Percentiles rank a stretch among this genome's conserved stretches.
Conservation (phyloP, 1,140 invertebrate genomes). For the Ephestia elutella region DNA sequence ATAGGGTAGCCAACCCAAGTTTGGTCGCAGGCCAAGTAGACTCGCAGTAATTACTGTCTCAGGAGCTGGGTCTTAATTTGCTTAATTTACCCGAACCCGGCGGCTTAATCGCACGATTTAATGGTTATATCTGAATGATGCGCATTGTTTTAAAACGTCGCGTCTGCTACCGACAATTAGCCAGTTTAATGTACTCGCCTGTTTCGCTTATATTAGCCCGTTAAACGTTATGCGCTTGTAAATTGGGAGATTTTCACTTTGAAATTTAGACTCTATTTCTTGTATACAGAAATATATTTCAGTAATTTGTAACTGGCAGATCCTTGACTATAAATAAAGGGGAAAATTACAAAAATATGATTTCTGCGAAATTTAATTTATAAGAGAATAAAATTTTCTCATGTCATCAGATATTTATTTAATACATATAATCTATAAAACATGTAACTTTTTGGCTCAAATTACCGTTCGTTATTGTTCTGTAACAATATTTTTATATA, state of each 20-base stretch:
- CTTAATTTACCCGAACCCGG: slow-evolving; percentile 59
- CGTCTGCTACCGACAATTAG: slow-evolving; percentile 39
- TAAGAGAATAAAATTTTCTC: no score
- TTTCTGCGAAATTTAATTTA: no score
- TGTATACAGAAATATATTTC: neutral
- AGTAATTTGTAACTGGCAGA: no score
- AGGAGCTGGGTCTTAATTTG: slow-evolving; percentile 63
- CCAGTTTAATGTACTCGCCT: neutral
- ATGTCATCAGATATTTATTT: no score
- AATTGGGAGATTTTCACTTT: neutral
- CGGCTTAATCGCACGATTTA: slow-evolving; percentile 59
- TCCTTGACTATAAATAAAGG: no score
- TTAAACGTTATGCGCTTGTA: neutral
- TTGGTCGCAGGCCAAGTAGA: slow-evolving; percentile 57
- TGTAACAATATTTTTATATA: no score
- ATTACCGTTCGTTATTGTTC: no score
- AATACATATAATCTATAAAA: no score
- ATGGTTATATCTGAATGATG: slow-evolving; percentile 59
- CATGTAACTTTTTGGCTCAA: no score
- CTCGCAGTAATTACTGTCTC: slow-evolving; percentile 59
- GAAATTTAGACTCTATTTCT: neutral
- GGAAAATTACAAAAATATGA: no score
- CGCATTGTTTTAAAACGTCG: slow-evolving; percentile 55
- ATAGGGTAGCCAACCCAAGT: neutral
- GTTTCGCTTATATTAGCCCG: neutral